phyloP scores from a whole-genome alignment of 2,888 invertebrate genomes.

The Gisinianus flammeolus region DNA sequence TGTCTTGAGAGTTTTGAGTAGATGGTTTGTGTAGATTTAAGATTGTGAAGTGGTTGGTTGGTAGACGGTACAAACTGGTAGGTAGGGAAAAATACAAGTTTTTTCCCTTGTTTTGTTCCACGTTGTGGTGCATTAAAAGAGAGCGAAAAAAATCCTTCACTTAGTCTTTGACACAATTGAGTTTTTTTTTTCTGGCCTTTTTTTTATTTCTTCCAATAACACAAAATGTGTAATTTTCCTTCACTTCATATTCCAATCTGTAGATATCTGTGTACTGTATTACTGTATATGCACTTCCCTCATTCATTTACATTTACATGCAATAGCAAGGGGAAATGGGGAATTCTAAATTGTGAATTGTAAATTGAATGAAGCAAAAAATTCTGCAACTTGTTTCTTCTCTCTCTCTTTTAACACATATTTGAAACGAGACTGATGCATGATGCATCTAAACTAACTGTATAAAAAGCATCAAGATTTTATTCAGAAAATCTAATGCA shows the following conservation, averaged over 20 bases:
- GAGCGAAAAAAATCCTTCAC: conserved; percentile 26
- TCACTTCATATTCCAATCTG: not conserved
- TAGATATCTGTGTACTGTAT: too few relatives aligned
- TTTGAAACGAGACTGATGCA: too few relatives aligned
- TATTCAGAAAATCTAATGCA: too few relatives aligned
- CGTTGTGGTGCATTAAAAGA: conserved; percentile 33
- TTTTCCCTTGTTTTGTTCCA: conserved; percentile 33
- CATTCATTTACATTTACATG: too few relatives aligned
- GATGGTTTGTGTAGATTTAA: not conserved
- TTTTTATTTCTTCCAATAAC: not conserved
- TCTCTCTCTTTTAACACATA: too few relatives aligned
- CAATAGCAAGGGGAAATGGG: too few relatives aligned
- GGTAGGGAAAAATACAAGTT: conserved; percentile 12
- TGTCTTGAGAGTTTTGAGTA: not conserved
- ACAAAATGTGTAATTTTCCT: conserved; percentile 1
- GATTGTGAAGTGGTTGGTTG: not conserved
- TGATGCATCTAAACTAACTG: too few relatives aligned
- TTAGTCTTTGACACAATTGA: conserved; percentile 19
- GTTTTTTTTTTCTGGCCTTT: not conserved
- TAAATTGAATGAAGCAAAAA: too few relatives aligned
- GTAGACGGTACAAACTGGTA: conserved; percentile 21
- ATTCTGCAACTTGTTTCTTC: too few relatives aligned
- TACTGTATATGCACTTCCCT: too few relatives aligned
- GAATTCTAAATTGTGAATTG: too few relatives aligned
- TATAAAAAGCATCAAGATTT: too few relatives aligned